Base-by-base conservation (phyloP, 1,140 invertebrate species). In the Lanistes nyassanus region DNA sequence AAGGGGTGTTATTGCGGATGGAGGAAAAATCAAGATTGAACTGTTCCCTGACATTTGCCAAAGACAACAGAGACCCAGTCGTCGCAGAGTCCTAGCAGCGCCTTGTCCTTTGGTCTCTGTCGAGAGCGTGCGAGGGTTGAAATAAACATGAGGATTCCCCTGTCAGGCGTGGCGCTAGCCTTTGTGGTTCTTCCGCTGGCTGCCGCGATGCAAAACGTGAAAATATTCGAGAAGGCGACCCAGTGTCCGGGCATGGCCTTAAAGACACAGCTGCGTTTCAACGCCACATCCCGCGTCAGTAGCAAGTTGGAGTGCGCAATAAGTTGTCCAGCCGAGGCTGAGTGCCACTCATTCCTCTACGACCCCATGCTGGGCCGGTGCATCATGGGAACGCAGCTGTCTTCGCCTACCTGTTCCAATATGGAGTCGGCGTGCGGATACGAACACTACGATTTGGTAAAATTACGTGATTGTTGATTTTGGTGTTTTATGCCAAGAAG, bases 381-480 rank as follows among this genome's bases (percentile, higher is more conserved):
- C 39, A 34, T 21, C 56, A 31, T 58, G 36, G 69, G 69, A 26
- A 56, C 56, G 13, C 29, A 72, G 29, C 31, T 36, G 1, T 60
- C 69, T 19, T 39, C 23, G 9, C 0, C 21, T 21, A 42, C 58
- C 23, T 72, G 70, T 37, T 72, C 70, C 70, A 72, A 72, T 36
- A 72, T 72, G 70, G 70, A 7, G 9, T 37, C 34, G 13, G 51
- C 53, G 7, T 9, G 34, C 13, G 11, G 9, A 55, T 34, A 16
- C 23, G 9, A 72, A 36, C 70, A 72, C 19, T 72, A 42, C 37
- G 70, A 72, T 29, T 42, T 72, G 70, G 70, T 72, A 42, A 72
- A 34, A n/a, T 23, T 13, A 31, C 5, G 29, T 67, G 58, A 29
- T n/a, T 4, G 58, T 62, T n/a, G 26, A 31, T n/a, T n/a, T n/a